Base-by-base conservation (phyloP, 2,888 invertebrate genomes). In the Caenorhabditis zanzibari region DNA sequence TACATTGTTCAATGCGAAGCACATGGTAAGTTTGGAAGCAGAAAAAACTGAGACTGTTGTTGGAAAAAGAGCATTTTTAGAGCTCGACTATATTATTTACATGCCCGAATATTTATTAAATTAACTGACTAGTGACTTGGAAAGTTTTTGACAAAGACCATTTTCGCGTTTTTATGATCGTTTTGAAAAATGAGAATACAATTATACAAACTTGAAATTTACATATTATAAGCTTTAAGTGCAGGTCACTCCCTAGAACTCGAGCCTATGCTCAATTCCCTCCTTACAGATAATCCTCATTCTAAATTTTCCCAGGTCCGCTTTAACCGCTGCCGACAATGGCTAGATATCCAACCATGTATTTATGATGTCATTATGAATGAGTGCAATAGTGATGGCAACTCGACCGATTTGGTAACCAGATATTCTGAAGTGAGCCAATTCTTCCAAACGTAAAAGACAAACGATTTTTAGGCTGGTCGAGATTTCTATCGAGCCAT, bases 261-360 rank as follows among this genome's bases (percentile, higher is more conserved):
- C n/a, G n/a, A n/a, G n/a, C n/a, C n/a, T n/a, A n/a, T n/a, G n/a
- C n/a, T n/a, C n/a, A n/a, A n/a, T n/a, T n/a, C n/a, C n/a, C n/a
- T n/a, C n/a, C n/a, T n/a, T n/a, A n/a, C n/a, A 14, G 44, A 14
- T 16, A 14, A 7, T 44, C n/a, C 6, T 56, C 1, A 26, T 16
- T 56, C 28, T 12, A 19, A n/a, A n/a, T n/a, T n/a, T n/a, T n/a
- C n/a, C n/a, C 59, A 80, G 80, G 16, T 49, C 35, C 38, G 28
- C 16, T 80, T 66, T 49, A 58, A 80, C 58, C 64, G 74, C 3
- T 81, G 81, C 69, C 19, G 63, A 71, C 69, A 75, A 61, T 81
- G 81, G 81, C 35, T 52, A 1, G 58, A 63, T 41, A 75, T 74
- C 59, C 81, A 81, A 44, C 74, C 75, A 35, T 81, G 81, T 44